Evolutionary conservation across 2,888 invertebrate genomes (phyloP), one percentile per base, ranked within the genome.

Genomic region (Synanthedon andrenaeformis): DNA sequence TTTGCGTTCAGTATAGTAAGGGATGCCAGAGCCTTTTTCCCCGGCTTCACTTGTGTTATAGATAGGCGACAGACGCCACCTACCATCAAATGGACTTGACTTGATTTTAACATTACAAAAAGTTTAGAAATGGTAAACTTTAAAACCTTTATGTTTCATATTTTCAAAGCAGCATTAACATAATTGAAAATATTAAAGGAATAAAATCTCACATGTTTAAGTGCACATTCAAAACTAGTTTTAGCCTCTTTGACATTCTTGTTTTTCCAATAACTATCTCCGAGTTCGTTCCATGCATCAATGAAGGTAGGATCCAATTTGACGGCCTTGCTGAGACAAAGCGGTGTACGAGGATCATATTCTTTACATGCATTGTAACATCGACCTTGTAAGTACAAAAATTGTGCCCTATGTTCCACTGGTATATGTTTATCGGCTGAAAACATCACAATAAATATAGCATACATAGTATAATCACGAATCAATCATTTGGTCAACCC

Each of bases 221-320:
- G 77, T 55, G 93, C 95, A 52, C 93, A 93, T 65, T 92, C 90
- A 76, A 96, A 96, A 75, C 96, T 96, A 64, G 92, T 93, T 67
- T 92, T 92, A 0, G 96, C 95, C 65, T 93, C 93, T 59, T 90
- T 89, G 5, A 94, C 83, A 69, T 96, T 94, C 69, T 92, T 91
- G 68, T 93, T 94, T 78, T 96, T 96, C 93, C 95, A 96, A 72
- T 94, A 95, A 69, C 93, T 94, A 75, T 96, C 95, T 0, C 96
- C 96, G 0, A 97, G 86, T 72, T 96, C 93, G 70, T 96, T 96
- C 96, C 96, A 96, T 0, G 95, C 95, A 53, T 93, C 92, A 0
- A 93, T 90, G 54, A 93, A 78, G 62, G 91, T 92, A 1, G 95
- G 95, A 69, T 95, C 93, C 48, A 96, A 81, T 74, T 96, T 96